These are phyloP conservation scores for Sthenelais limicola DNA, from an alignment of 2,888 invertebrate genomes.

Conservation along the genomic window DNA sequence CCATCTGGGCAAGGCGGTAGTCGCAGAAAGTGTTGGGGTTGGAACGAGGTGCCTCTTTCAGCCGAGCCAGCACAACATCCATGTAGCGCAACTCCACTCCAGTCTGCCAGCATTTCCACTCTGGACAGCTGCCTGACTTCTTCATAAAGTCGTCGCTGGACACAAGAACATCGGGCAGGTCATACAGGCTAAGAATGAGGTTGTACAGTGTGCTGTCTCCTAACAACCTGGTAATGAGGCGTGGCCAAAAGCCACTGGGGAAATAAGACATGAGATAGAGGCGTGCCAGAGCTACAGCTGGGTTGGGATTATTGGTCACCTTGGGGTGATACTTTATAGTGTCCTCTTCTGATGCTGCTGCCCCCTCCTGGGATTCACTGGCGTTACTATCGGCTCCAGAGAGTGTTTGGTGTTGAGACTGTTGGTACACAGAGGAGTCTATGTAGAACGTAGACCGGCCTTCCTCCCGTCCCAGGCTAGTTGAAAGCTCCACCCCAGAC, in stretches of 20 bases:
- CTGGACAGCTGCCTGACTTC: conserved; percentile 59
- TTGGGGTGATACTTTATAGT: not conserved
- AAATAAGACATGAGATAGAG: conserved; percentile 88
- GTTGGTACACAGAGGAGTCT: not conserved
- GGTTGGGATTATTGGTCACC: conserved; percentile 45
- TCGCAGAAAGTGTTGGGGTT: conserved; percentile 74
- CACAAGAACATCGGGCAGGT: conserved; percentile 42
- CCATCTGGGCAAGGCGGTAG: conserved; percentile 72
- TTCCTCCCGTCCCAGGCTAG: conserved; percentile 17
- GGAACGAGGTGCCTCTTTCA: conserved; percentile 84
- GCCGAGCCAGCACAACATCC: conserved; percentile 83
- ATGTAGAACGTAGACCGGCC: conserved; percentile 44
- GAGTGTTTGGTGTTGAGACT: too few species aligned
- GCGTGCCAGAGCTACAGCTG: conserved; percentile 60
- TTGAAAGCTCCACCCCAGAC: not conserved
- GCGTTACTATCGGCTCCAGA: not conserved
- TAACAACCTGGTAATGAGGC: conserved; percentile 91
- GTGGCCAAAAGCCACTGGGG: conserved; percentile 98
- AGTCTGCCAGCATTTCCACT: conserved; percentile 93
- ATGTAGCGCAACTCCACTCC: conserved; percentile 90
- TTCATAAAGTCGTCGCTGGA: conserved; percentile 12
- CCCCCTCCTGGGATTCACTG: not conserved
- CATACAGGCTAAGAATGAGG: conserved; percentile 72
- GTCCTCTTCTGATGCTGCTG: too few species aligned
- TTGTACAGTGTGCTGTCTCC: conserved; percentile 78